Conservation (phyloP, 2,888 invertebrate genomes). For the Folsomia manolachei region DNA sequence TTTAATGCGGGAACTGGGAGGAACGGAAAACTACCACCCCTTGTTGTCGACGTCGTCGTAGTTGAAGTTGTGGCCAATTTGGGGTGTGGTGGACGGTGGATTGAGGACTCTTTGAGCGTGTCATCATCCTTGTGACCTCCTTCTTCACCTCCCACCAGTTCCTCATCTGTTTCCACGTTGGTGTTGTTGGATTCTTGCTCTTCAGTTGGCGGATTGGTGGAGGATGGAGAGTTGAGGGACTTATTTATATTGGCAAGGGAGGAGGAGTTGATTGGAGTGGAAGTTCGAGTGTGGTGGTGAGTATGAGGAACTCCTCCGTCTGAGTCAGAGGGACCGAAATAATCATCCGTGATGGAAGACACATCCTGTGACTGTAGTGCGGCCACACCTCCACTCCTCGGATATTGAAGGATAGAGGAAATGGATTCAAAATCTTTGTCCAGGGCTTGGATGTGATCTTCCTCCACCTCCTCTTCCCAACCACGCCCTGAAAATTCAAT, state of each 20-base stretch:
- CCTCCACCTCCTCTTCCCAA: no score
- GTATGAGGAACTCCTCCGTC: background rate
- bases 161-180: constrained; percentile 33
- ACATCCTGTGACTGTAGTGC: constrained; percentile 9
- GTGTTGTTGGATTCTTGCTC: constrained; percentile 10
- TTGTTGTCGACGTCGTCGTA: background rate
- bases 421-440: constrained; percentile 21
- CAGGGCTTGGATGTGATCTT: no score
- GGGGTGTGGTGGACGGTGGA: no score
- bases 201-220: background rate
- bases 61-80: background rate
- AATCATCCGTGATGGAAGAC: constrained; percentile 21
- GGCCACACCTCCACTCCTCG: background rate
- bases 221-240: background rate
- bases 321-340: constrained; percentile 15
- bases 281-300: background rate
- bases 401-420: constrained; percentile 1
- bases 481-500: no score
- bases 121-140: no score
- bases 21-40: background rate
- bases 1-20: constrained; percentile 31
- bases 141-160: background rate
- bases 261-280: background rate
- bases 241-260: background rate
- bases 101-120: no score